Base-by-base conservation (phyloP, 1,140 invertebrate species). In the Caenorhabditis briggsae region DNA sequence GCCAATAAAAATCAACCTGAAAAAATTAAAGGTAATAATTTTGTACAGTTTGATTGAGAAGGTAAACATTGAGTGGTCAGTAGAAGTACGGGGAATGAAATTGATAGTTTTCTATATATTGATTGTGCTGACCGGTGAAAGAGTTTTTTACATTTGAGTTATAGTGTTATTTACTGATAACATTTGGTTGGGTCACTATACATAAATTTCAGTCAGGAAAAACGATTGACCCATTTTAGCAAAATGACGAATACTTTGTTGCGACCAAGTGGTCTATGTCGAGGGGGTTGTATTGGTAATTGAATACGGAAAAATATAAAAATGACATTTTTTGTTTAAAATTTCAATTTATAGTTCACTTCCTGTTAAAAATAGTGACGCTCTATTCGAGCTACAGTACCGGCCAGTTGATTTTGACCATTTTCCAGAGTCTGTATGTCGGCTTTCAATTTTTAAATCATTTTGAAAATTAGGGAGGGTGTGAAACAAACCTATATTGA, bases 1-100 rank as follows among this genome's bases (percentile, higher is more conserved):
- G 70, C 70, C 70, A 78, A 41, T 23, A 50, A 43, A 78, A 20
- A 53, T 25, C 70, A 78, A 78, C 70, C 70, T 78, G 70, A 9
- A 78, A 58, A 20, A n/a, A 20, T 20, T 1, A 53, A 53, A 53
- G 5, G 50, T 53, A 53, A 53, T 53, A 53, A 53, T 12, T 11
- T 53, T 53, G 56, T 58, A 58, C 56, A 58, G 2, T 58, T 58
- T 18, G 7, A 58, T n/a, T 58, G 59, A 25, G 3, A 61, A 3
- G 25, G 23, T 33, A 58, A 8, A 58, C 18, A 8, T 8, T 8
- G 56, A 58, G 56, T 8, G 56, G 56, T n/a, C 3, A 58, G 0
- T 58, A 53, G 16, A n/a, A 58, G 56, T n/a, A 58, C n/a, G 56
- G 59, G 20, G 23, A 61, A 61, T 25, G 59, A 25, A 8, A 61